phyloP scores from a whole-genome alignment of 2,888 invertebrate genomes.

The Cosmorhoe ocellata region DNA sequence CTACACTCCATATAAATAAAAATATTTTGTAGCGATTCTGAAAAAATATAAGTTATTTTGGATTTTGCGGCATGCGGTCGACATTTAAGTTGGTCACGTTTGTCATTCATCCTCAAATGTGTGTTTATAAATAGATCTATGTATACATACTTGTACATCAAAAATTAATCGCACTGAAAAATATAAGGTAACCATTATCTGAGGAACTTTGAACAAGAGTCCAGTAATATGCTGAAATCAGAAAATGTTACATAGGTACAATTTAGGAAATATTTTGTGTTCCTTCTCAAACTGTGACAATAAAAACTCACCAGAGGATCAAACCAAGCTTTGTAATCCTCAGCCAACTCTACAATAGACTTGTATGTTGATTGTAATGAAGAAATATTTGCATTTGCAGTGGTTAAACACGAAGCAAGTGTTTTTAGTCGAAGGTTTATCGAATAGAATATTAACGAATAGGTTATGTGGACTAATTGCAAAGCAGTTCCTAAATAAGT shows the following conservation, averaged over 20 bases:
- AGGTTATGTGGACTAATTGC: background rate
- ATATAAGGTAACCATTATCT: background rate
- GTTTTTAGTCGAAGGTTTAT: constrained; percentile 2
- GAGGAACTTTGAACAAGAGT: background rate
- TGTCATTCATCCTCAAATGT: too few relatives aligned
- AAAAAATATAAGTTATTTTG: too few relatives aligned
- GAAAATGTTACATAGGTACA: too few relatives aligned
- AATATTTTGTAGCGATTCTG: too few relatives aligned
- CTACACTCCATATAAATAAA: too few relatives aligned
- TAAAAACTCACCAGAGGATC: background rate
- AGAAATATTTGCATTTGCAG: background rate
- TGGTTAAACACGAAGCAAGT: background rate
- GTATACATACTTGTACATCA: too few relatives aligned
- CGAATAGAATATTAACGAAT: constrained; percentile 4
- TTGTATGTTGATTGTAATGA: constrained; percentile 6
- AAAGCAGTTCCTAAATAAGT: too few relatives aligned
- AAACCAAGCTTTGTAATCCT: constrained; percentile 2
- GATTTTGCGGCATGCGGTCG: too few relatives aligned
- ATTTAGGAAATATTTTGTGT: too few relatives aligned
- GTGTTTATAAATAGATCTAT: too few relatives aligned
- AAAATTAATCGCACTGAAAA: background rate
- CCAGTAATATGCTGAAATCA: background rate
- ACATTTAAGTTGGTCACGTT: too few relatives aligned
- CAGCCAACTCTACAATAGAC: constrained; percentile 8
- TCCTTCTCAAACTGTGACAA: too few relatives aligned